These are phyloP conservation scores for Eilema caniola DNA, from an alignment of 2,888 invertebrate species.

Conservation along the genomic window DNA sequence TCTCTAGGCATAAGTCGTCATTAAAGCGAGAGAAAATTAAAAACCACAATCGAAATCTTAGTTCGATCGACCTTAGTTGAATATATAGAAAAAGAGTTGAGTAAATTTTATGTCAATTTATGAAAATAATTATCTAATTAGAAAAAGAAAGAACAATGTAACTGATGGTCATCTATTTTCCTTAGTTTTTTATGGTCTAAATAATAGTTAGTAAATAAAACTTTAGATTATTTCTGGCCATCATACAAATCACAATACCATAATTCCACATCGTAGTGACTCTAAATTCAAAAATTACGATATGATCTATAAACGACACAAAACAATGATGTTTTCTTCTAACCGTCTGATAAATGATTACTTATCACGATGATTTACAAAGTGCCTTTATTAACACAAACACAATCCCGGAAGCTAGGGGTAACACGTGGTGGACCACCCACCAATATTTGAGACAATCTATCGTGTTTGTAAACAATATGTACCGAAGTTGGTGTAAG, in stretches of 20 bases:
- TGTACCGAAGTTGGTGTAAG: conserved; percentile 41
- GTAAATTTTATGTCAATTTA: neutral
- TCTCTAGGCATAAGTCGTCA: too few relatives aligned
- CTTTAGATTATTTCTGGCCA: too few relatives aligned
- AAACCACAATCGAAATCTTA: too few relatives aligned
- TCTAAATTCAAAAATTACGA: too few relatives aligned
- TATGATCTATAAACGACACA: too few relatives aligned
- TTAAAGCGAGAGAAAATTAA: too few relatives aligned
- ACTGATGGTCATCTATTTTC: too few relatives aligned
- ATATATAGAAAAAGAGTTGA: neutral
- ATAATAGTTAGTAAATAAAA: too few relatives aligned
- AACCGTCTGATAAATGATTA: conserved; percentile 9
- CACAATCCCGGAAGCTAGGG: conserved; percentile 54
- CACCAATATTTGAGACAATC: conserved; percentile 42
- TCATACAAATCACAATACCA: too few relatives aligned
- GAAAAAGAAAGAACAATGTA: too few relatives aligned
- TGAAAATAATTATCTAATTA: neutral
- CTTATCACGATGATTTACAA: conserved; percentile 33
- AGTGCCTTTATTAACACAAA: conserved; percentile 39
- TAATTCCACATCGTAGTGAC: too few relatives aligned
- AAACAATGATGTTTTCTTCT: neutral
- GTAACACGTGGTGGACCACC: conserved; percentile 54
- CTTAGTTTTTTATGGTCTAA: too few relatives aligned
- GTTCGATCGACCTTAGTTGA: neutral
- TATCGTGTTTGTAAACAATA: conserved; percentile 52